Conservation (phyloP, 2,113 vertebrate species). For the Forbesichthys papilliferus region DNA sequence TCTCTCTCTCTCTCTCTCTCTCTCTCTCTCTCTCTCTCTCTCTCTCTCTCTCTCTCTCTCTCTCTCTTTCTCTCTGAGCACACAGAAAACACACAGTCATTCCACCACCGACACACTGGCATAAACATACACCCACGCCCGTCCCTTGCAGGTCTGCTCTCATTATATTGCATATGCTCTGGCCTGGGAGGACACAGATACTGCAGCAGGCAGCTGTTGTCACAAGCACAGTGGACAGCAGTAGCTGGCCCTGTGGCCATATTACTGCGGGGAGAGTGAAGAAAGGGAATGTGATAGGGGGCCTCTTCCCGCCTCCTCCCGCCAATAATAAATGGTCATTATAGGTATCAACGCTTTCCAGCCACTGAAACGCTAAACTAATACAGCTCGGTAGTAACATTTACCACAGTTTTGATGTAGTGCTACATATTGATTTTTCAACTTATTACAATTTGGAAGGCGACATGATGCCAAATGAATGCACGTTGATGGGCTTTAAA, state of each 20-base stretch:
- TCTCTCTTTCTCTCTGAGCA: constrained; percentile 25
- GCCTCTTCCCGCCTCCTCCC: constrained; percentile 2
- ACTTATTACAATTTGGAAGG: too few relatives aligned
- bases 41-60: constrained; percentile 37
- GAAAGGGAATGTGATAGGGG: background rate
- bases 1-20: constrained; percentile 42
- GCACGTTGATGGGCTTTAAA: too few relatives aligned
- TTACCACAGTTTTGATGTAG: too few relatives aligned
- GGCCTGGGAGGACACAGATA: constrained; percentile 66
- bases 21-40: constrained; percentile 38
- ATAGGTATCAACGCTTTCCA: constrained; percentile 37
- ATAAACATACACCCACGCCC: constrained; percentile 9
- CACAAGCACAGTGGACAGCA: constrained; percentile 45
- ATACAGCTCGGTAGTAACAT: too few relatives aligned
- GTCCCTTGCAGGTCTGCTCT: constrained; percentile 61
- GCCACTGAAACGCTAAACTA: constrained; percentile 2
- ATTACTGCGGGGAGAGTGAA: constrained; percentile 13
- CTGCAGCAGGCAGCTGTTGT: constrained; percentile 46
- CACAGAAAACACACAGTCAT: constrained; percentile 21
- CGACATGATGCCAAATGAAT: too few relatives aligned
- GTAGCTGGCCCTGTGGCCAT: constrained; percentile 50
- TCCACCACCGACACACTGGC: background rate
- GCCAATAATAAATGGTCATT: constrained; percentile 28
- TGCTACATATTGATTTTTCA: too few relatives aligned
- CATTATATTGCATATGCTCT: constrained; percentile 53